Evolutionary conservation across 2,888 invertebrate species (phyloP).

Genomic region (Agapostemon virescens): DNA sequence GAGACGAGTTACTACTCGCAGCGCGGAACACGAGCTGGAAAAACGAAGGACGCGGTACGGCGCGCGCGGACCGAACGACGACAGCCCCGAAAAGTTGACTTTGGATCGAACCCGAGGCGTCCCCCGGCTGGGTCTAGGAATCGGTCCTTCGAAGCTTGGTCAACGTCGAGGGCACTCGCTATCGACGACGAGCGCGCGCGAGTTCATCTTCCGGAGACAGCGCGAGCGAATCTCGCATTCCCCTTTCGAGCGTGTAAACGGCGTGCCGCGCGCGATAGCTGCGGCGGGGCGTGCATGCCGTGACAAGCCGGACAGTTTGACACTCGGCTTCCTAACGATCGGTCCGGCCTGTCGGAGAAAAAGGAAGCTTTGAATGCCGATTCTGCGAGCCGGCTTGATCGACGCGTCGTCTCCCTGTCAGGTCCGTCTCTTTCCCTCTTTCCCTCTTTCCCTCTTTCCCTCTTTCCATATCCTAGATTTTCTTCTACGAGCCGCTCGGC

Average conservation of each 20-base stretch:
- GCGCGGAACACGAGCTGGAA: not conserved
- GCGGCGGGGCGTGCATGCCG: constrained; percentile 33
- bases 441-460: constrained; percentile 41
- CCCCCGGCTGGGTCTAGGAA: not conserved
- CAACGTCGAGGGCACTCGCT: constrained; percentile 45
- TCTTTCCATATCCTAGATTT: constrained; percentile 59
- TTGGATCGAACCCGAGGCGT: not conserved
- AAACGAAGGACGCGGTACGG: not conserved
- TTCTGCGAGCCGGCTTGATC: constrained; percentile 60
- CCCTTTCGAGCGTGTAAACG: constrained; percentile 57
- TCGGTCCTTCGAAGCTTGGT: not conserved
- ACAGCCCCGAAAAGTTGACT: not conserved
- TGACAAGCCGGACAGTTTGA: constrained; percentile 66
- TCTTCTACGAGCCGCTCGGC: constrained; percentile 53
- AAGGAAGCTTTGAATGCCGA: constrained; percentile 63
- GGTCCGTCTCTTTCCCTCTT: constrained; percentile 45
- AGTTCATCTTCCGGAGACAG: constrained; percentile 62
- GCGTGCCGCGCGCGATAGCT: constrained; percentile 43
- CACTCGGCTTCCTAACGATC: constrained; percentile 69
- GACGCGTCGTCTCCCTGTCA: constrained; percentile 66
- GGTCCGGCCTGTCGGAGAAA: constrained; percentile 60
- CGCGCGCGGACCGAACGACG: no score
- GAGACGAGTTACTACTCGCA: no score
- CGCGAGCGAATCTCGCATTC: constrained; percentile 60
- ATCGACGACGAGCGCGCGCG: constrained; percentile 50